phyloP scores from a whole-genome alignment of 1,140 invertebrate species.

The Gonatopus flavifemur region DNA sequence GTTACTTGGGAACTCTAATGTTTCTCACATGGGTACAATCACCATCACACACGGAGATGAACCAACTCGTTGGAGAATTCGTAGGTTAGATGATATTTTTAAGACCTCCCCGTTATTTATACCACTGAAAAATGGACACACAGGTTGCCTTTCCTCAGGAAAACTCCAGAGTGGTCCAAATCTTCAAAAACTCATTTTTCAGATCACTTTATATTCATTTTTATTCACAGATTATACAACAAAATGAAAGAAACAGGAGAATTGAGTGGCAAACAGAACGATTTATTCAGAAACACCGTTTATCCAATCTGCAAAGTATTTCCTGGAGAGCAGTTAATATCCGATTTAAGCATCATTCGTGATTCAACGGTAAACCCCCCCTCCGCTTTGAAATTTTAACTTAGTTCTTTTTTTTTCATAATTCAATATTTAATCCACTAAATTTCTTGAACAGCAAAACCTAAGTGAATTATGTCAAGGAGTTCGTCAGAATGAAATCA shows the following conservation, averaged over 20 bases:
- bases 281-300: conserved; percentile 44
- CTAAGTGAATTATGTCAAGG: conserved; percentile 47
- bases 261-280: conserved; percentile 37
- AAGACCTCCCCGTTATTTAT: background rate
- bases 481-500: conserved; percentile 47
- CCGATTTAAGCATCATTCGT: conserved; percentile 41
- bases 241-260: conserved; percentile 47
- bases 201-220: background rate
- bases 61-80: conserved; percentile 50
- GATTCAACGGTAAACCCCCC: conserved; percentile 52
- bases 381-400: too few species aligned
- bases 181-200: too few species aligned
- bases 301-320: conserved; percentile 47
- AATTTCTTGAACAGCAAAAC: conserved; percentile 42
- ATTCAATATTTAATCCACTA: conserved; percentile 7
- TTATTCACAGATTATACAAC: conserved; percentile 39
- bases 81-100: conserved; percentile 35
- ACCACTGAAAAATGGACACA: too few species aligned
- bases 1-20: conserved; percentile 32
- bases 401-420: conserved; percentile 6
- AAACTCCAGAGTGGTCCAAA: too few species aligned
- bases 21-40: conserved; percentile 49
- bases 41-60: conserved; percentile 52
- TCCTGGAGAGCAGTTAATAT: conserved; percentile 39
- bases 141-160: too few species aligned